Conservation (phyloP, 1,140 invertebrate genomes). For the Centruroides sculpturatus region DNA sequence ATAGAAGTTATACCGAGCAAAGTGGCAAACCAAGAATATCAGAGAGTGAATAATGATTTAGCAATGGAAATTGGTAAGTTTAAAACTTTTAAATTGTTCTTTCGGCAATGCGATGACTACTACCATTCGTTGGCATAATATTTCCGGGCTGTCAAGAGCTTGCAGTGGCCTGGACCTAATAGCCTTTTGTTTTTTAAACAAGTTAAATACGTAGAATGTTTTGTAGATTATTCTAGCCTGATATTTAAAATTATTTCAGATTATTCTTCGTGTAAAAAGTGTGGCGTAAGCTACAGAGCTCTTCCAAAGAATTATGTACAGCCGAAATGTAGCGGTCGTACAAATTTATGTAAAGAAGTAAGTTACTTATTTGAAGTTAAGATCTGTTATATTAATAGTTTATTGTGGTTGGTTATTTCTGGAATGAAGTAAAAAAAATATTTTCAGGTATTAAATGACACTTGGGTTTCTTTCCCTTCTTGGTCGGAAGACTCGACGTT, state of each 20-base stretch:
- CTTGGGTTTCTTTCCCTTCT: slow-evolving; percentile 95
- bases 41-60: not conserved
- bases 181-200: no score
- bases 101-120: no score
- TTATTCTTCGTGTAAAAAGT: slow-evolving; percentile 77
- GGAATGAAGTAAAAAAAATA: not conserved
- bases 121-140: no score
- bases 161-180: no score
- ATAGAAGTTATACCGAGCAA: slow-evolving; percentile 6
- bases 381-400: no score
- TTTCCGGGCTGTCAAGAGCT: no score
- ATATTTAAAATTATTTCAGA: slow-evolving; percentile 26
- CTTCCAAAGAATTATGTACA: slow-evolving; percentile 63
- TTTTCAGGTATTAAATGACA: slow-evolving; percentile 65
- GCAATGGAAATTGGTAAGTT: slow-evolving; percentile 26
- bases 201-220: no score
- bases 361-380: not conserved
- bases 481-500: slow-evolving; percentile 98
- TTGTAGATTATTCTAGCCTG: no score
- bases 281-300: slow-evolving; percentile 89
- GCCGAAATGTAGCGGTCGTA: slow-evolving; percentile 77
- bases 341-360: slow-evolving; percentile 58
- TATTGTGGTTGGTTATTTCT: no score
- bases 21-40: not conserved
- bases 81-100: no score